Evolutionary conservation across 2,113 vertebrate genomes (phyloP).

Genomic region (Montifringilla adamsi): DNA sequence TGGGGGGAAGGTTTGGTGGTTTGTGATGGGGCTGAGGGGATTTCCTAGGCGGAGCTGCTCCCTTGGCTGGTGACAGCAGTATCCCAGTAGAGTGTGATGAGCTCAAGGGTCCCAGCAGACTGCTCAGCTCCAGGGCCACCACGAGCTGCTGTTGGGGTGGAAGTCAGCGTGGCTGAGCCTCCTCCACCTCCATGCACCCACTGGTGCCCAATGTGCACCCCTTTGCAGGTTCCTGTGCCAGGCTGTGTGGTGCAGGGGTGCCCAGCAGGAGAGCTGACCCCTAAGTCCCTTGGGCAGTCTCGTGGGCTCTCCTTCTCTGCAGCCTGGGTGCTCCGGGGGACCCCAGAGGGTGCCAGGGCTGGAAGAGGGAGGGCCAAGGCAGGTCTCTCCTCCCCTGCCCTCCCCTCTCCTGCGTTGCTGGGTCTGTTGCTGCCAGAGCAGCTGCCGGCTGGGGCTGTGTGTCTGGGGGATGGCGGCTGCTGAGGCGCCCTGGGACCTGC

Average conservation of each 20-base stretch:
- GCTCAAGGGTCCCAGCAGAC: neutral
- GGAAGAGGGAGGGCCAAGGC: slow-evolving; percentile 14
- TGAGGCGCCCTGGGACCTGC: neutral
- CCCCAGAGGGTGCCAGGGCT: neutral
- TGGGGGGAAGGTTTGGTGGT: neutral
- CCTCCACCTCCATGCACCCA: neutral
- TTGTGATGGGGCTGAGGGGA: neutral
- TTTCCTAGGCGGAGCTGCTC: neutral
- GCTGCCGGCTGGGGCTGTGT: slow-evolving; percentile 1
- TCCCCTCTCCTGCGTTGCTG: neutral
- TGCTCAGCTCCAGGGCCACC: neutral
- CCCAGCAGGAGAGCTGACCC: neutral
- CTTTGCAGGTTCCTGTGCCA: accelerated
- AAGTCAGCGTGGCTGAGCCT: neutral
- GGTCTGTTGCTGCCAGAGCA: neutral
- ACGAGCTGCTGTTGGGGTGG: accelerated
- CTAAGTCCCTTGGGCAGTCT: neutral
- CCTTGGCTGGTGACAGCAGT: neutral
- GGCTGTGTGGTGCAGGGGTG: neutral
- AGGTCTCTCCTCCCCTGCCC: slow-evolving; percentile 27
- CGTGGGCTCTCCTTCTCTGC: neutral
- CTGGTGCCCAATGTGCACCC: neutral
- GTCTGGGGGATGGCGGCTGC: neutral
- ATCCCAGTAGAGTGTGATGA: neutral
- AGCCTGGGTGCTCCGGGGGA: neutral